A percentile compares a stretch with the other conserved stretches of the same genome.
Conservation (phyloP, 2,888 invertebrate species). For the Himalopsyche anomala region DNA sequence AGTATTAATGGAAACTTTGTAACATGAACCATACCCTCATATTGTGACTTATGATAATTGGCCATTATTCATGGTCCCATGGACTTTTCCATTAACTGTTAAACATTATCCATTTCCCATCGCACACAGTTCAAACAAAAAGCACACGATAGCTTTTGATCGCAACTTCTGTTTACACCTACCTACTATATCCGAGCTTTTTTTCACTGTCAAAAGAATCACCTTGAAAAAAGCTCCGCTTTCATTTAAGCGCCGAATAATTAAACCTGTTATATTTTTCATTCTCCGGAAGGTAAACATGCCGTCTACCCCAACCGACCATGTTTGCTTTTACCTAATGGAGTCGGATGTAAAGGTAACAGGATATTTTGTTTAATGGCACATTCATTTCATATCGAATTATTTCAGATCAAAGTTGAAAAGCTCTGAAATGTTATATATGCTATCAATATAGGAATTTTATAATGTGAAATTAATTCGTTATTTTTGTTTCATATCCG, state of each 20-base stretch:
- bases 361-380: constrained; percentile 24
- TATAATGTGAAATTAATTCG: too few relatives aligned
- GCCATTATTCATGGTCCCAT: background rate
- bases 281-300: background rate
- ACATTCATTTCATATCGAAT: constrained; percentile 11
- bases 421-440: background rate
- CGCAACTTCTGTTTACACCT: constrained; percentile 26
- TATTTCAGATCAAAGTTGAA: constrained; percentile 28
- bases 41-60: background rate
- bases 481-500: too few relatives aligned
- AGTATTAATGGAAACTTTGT: too few relatives aligned
- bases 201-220: constrained; percentile 31
- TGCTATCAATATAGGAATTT: background rate
- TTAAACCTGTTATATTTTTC: constrained; percentile 30
- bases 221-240: constrained; percentile 34
- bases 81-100: background rate
- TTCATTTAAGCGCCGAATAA: constrained; percentile 29
- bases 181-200: background rate
- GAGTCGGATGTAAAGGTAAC: constrained; percentile 16
- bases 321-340: constrained; percentile 24
- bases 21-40: too few relatives aligned
- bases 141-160: background rate
- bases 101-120: constrained; percentile 26
- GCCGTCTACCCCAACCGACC: constrained; percentile 11
- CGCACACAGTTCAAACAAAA: constrained; percentile 20